phyloP scores from a whole-genome alignment of 2,797 vertebrate genomes.

The Hyperoplus lanceolatus region DNA sequence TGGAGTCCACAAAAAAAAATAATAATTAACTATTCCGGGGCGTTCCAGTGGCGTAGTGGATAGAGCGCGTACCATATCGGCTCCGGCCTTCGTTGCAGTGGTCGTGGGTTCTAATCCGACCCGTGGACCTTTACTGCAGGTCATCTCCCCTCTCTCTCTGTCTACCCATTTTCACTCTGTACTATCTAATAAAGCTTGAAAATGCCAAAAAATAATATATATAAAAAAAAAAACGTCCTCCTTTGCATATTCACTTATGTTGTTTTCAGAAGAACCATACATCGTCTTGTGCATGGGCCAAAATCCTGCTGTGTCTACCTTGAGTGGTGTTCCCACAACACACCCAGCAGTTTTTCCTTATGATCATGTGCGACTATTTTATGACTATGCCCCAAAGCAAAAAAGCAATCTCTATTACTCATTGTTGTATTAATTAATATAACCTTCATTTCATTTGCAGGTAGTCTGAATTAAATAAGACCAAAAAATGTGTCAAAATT shows the following conservation, averaged over 20 bases:
- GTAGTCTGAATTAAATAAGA: not conserved
- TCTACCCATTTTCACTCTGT: no score
- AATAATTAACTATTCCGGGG: not conserved
- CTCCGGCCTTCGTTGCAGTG: no score
- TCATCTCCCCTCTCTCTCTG: no score
- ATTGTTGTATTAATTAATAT: not conserved
- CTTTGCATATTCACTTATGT: not conserved
- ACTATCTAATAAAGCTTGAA: no score
- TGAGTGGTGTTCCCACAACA: conserved; percentile 36
- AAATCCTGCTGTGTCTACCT: conserved; percentile 3
- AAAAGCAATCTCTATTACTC: not conserved
- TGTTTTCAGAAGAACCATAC: conserved; percentile 9
- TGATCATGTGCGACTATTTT: not conserved
- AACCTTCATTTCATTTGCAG: not conserved
- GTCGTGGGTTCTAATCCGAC: no score
- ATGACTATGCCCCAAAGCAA: not conserved
- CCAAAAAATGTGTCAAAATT: not conserved
- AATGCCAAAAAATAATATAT: no score
- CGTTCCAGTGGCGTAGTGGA: no score
- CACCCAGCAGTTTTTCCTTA: not conserved
- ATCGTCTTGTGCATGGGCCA: conserved; percentile 20
- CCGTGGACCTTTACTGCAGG: no score
- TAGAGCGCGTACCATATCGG: no score
- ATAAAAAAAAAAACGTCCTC: no score
- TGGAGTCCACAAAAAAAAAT: not conserved